Percentiles rank a stretch among this genome's conserved stretches.
These are phyloP conservation scores for Acinonyx jubatus DNA, from an alignment of 2,113 vertebrate genomes.

Conservation along the genomic window DNA sequence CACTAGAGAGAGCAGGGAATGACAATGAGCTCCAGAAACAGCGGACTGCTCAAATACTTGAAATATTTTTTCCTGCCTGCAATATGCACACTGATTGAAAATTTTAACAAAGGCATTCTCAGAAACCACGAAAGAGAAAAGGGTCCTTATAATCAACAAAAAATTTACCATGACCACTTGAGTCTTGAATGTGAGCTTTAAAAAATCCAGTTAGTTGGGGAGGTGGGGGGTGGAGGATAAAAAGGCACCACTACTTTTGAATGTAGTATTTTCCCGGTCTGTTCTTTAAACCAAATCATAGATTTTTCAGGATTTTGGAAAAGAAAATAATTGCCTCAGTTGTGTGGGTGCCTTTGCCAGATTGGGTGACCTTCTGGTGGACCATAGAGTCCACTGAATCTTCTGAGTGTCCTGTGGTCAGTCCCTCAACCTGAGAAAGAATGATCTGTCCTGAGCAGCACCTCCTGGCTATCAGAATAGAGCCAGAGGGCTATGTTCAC, in stretches of 20 bases:
- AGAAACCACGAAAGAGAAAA: slow-evolving; percentile 68
- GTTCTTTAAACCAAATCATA: slow-evolving; percentile 9
- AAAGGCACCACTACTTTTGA: background rate
- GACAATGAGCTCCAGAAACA: slow-evolving; percentile 72
- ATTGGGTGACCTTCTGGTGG: background rate
- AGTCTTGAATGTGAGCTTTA: slow-evolving; percentile 50
- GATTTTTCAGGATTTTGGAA: background rate
- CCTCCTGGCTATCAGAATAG: too few relatives aligned
- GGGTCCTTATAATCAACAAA: slow-evolving; percentile 71
- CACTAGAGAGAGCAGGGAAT: slow-evolving; percentile 53
- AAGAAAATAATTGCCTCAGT: background rate
- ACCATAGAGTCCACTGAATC: background rate
- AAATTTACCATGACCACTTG: slow-evolving; percentile 56
- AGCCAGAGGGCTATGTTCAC: background rate
- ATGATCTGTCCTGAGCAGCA: too few relatives aligned
- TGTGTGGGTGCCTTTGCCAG: background rate
- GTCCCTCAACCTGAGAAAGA: background rate
- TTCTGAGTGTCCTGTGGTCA: background rate
- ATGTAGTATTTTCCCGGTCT: slow-evolving; percentile 6
- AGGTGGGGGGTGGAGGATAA: background rate
- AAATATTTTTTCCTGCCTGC: slow-evolving; percentile 71
- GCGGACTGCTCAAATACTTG: slow-evolving; percentile 59
- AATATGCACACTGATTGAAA: slow-evolving; percentile 63
- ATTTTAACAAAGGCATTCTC: slow-evolving; percentile 76
- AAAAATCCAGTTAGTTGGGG: slow-evolving; percentile 44